These are phyloP conservation scores for Azemiops feae DNA, from an alignment of 2,113 vertebrate species.

Conservation along the genomic window DNA sequence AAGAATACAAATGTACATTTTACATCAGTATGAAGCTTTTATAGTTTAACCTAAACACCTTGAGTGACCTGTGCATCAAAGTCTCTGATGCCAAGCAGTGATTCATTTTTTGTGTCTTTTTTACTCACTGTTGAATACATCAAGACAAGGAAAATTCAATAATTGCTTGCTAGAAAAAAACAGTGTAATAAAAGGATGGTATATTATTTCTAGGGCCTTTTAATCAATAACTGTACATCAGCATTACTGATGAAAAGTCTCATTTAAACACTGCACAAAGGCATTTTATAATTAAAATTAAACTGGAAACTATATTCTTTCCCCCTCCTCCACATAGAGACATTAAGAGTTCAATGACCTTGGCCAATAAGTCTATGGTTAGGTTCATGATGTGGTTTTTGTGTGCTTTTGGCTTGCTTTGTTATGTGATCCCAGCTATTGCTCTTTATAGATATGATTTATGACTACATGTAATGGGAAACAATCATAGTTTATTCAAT, in stretches of 20 bases:
- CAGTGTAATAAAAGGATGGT: background rate
- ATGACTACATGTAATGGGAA: background rate
- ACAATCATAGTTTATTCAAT: background rate
- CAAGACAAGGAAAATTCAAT: background rate
- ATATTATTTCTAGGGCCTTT: background rate
- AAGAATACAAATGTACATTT: background rate
- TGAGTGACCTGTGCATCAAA: background rate
- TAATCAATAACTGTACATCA: background rate
- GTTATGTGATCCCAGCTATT: background rate
- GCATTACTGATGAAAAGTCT: background rate
- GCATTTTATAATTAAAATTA: background rate
- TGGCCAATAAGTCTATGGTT: background rate
- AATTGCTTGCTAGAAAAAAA: background rate
- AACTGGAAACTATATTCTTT: background rate
- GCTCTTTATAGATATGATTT: background rate
- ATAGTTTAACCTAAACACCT: background rate
- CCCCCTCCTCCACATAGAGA: background rate
- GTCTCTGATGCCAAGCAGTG: background rate
- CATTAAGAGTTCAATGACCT: background rate
- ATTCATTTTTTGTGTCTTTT: background rate
- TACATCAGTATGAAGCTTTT: background rate
- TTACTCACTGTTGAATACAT: background rate
- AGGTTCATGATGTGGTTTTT: background rate
- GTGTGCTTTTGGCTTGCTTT: background rate
- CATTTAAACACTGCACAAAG: background rate